Conservation (phyloP, 2,888 invertebrate species). For the Athripsodes cinereus region DNA sequence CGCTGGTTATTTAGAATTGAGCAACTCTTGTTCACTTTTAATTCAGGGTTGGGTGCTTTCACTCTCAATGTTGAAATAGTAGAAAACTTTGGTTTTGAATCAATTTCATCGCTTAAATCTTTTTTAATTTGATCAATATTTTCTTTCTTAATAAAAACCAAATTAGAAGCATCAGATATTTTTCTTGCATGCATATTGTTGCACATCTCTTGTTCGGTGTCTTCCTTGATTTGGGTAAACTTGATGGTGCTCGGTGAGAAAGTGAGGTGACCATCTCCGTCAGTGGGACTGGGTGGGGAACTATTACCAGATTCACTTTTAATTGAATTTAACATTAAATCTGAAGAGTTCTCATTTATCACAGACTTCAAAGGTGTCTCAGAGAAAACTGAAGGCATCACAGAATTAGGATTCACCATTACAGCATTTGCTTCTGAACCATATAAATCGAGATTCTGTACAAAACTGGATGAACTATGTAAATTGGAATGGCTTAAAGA, state of each 20-base stretch:
- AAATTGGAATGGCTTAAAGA: conserved; percentile 41
- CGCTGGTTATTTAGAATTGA: conserved; percentile 47
- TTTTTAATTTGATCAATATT: conserved; percentile 54
- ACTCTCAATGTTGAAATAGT: conserved; percentile 40
- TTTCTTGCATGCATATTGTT: conserved; percentile 34
- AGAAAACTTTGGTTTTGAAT: conserved; percentile 38
- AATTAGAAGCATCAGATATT: conserved; percentile 34
- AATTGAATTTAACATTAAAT: conserved; percentile 44
- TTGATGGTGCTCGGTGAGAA: conserved; percentile 67
- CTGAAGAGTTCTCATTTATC: conserved; percentile 44
- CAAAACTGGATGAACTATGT: conserved; percentile 56
- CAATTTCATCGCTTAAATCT: conserved; percentile 57
- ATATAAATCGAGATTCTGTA: conserved; percentile 62
- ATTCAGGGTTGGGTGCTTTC: conserved; percentile 38
- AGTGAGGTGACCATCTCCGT: conserved; percentile 62
- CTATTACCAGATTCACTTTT: conserved; percentile 34
- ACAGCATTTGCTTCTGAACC: conserved; percentile 68
- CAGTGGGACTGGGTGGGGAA: conserved; percentile 52
- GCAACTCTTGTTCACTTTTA: conserved; percentile 46
- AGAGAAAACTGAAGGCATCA: conserved; percentile 71
- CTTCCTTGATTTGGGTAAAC: conserved; percentile 48
- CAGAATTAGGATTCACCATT: conserved; percentile 87
- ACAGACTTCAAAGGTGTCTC: conserved; percentile 45
- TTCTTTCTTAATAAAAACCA: conserved; percentile 31
- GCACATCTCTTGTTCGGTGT: conserved; percentile 26